phyloP scores from a whole-genome alignment of 2,113 vertebrate genomes.

The Excalfactoria chinensis region DNA sequence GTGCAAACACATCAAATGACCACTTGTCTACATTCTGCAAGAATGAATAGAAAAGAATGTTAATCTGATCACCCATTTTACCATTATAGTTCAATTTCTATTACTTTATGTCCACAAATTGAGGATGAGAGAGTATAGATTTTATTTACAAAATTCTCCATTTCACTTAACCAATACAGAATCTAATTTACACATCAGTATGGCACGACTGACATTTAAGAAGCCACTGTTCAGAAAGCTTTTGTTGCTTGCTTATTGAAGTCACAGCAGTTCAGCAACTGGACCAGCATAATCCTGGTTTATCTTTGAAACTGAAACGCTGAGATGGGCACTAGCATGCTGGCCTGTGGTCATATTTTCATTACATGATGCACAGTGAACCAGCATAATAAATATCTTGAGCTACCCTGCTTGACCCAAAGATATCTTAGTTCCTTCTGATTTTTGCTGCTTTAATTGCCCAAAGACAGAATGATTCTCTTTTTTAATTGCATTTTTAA shows the following conservation, averaged over 20 bases:
- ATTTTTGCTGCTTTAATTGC: neutral
- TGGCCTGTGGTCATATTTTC: neutral
- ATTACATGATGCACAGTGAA: neutral
- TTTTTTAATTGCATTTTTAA: neutral
- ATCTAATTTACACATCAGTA: neutral
- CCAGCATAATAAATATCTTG: neutral
- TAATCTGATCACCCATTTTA: neutral
- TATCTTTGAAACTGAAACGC: neutral
- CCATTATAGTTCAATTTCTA: neutral
- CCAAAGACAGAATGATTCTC: neutral
- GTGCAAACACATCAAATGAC: constrained; percentile 96
- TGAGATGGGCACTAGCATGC: neutral
- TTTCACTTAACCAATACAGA: neutral
- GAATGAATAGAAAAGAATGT: neutral
- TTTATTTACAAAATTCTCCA: neutral
- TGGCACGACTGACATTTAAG: neutral
- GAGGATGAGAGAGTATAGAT: neutral
- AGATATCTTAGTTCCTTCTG: neutral
- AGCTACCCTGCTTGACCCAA: neutral
- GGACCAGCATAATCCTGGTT: neutral
- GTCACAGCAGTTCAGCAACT: neutral
- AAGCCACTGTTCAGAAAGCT: neutral
- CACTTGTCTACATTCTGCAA: constrained; percentile 93
- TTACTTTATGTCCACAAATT: neutral
- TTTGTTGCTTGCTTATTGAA: neutral